phyloP scores from a whole-genome alignment of 2,797 vertebrate genomes.

The Centroberyx gerrardi region DNA sequence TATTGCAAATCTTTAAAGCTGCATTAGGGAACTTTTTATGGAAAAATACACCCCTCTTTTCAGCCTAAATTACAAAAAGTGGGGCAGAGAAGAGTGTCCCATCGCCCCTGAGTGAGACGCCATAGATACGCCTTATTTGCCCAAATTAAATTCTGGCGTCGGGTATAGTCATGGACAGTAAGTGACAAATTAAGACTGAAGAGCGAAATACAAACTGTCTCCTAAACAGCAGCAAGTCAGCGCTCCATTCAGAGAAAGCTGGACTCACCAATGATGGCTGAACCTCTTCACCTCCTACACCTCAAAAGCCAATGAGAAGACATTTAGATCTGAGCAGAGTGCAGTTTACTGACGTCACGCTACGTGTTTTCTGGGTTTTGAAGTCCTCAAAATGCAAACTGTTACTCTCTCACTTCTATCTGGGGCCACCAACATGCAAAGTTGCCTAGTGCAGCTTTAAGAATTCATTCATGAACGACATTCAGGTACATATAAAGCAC shows the following conservation, averaged over 20 bases:
- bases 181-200: too few species aligned
- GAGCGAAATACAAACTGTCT: too few species aligned
- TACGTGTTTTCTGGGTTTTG: slow-evolving; percentile 12
- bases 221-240: too few species aligned
- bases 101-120: not conserved
- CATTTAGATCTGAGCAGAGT: not conserved
- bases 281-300: too few species aligned
- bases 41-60: slow-evolving; percentile 33
- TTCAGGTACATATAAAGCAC: too few species aligned
- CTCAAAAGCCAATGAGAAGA: too few species aligned
- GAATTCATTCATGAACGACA: not conserved
- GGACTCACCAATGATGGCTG: too few species aligned
- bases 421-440: slow-evolving; percentile 14
- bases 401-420: slow-evolving; percentile 18
- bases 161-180: too few species aligned
- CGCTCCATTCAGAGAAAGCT: too few species aligned
- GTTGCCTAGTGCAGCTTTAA: slow-evolving; percentile 3
- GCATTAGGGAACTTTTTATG: slow-evolving; percentile 32
- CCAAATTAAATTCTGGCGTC: slow-evolving; percentile 38
- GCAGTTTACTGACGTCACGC: slow-evolving; percentile 25
- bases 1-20: slow-evolving; percentile 40
- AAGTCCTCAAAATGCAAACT: too few species aligned
- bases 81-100: slow-evolving; percentile 7
- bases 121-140: not conserved
- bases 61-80: slow-evolving; percentile 36